These are phyloP conservation scores for Crotophaga sulcirostris DNA, from an alignment of 2,113 vertebrate genomes.

Conservation along the genomic window DNA sequence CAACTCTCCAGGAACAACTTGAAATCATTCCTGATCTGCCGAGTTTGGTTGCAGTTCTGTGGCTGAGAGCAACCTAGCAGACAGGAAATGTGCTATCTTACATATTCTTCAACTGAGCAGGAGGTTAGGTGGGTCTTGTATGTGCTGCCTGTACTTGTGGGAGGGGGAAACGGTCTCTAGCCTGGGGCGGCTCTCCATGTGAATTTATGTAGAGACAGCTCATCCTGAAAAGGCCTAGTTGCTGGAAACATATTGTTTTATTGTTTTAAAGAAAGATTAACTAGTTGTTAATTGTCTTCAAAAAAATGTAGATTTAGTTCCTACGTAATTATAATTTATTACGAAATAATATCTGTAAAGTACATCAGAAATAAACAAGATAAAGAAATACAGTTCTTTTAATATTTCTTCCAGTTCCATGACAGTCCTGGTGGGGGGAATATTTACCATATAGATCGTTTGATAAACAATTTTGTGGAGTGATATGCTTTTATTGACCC, in stretches of 20 bases:
- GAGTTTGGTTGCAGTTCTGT: not conserved
- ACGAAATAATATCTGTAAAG: not conserved
- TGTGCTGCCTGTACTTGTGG: not conserved
- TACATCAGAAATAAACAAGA: not conserved
- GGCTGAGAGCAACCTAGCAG: not conserved
- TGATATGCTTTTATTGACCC: not conserved
- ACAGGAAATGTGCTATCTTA: slow-evolving; percentile 34
- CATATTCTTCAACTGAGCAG: slow-evolving; percentile 22
- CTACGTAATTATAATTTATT: not conserved
- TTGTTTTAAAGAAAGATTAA: not conserved
- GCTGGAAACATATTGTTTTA: not conserved
- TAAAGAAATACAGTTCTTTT: not conserved
- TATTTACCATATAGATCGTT: not conserved
- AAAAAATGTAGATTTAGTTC: not conserved
- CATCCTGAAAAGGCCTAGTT: not conserved
- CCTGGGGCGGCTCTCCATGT: not conserved
- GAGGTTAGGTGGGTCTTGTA: not conserved
- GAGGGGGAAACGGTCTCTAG: not conserved
- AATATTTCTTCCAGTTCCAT: not conserved
- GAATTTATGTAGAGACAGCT: not conserved
- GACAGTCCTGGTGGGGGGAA: not conserved
- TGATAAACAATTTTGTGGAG: not conserved
- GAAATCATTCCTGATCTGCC: not conserved
- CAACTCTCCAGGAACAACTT: not conserved
- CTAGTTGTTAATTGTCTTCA: not conserved